These are phyloP conservation scores for Sympetrum striolatum DNA, from an alignment of 2,888 invertebrate species.

Conservation along the genomic window DNA sequence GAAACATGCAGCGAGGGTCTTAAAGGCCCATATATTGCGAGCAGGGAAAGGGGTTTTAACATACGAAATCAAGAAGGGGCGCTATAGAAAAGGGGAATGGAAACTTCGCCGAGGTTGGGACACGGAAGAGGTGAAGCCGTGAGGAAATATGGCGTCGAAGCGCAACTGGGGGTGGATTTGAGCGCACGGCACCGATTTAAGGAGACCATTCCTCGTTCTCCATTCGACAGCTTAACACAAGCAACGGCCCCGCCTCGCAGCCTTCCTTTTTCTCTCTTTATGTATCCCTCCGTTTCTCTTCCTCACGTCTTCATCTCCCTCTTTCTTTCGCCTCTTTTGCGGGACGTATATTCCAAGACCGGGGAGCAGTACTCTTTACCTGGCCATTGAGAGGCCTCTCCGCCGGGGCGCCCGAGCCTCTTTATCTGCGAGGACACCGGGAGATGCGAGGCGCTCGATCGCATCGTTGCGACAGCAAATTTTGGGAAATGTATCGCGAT, in stretches of 20 bases:
- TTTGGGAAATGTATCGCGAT: too few relatives aligned
- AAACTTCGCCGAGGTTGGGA: conserved; percentile 4
- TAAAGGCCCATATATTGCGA: conserved; percentile 23
- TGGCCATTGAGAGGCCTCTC: too few relatives aligned
- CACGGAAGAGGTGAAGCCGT: conserved; percentile 20
- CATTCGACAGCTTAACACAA: conserved; percentile 38
- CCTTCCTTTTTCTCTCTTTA: background rate
- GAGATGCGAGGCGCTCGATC: too few relatives aligned
- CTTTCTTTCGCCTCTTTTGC: background rate
- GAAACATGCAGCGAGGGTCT: conserved; percentile 34
- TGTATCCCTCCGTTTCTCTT: background rate
- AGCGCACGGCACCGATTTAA: conserved; percentile 12
- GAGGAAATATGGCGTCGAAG: conserved; percentile 33
- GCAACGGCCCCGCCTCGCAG: background rate
- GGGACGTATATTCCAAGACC: too few relatives aligned
- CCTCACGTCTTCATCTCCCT: background rate
- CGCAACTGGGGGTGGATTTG: background rate
- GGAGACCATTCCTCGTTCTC: conserved; percentile 25
- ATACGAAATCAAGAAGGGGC: conserved; percentile 12
- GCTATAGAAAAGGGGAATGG: background rate
- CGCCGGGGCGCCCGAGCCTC: too few relatives aligned
- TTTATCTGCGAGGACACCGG: too few relatives aligned
- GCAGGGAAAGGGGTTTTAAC: conserved; percentile 16
- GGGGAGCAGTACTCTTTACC: too few relatives aligned
- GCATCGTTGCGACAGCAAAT: too few relatives aligned